phyloP scores from a whole-genome alignment of 2,113 vertebrate genomes.

The Hypocryptadius cinnamomeus region DNA sequence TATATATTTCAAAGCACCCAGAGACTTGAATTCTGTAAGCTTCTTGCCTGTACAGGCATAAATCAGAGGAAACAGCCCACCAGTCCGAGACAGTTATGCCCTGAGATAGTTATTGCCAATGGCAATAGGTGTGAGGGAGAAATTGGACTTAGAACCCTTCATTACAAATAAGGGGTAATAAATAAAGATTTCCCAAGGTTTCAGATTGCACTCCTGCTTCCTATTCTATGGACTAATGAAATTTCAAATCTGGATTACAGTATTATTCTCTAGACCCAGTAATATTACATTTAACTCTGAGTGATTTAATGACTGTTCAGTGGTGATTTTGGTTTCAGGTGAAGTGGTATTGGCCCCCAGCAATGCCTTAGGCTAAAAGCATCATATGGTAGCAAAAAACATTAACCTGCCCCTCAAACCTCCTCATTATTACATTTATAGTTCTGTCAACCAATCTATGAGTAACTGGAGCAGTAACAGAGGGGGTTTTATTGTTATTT shows the following conservation, averaged over 20 bases:
- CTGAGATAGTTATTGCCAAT: too few relatives aligned
- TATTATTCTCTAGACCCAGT: conserved; percentile 26
- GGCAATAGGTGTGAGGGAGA: not conserved
- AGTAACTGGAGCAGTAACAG: conserved; percentile 4
- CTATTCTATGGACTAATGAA: not conserved
- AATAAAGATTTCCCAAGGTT: conserved; percentile 17
- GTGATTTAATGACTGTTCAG: conserved; percentile 59
- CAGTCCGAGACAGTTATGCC: not conserved
- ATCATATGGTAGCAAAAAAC: conserved; percentile 51
- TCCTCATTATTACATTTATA: conserved; percentile 69
- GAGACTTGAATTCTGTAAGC: not conserved
- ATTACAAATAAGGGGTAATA: not conserved
- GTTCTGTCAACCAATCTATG: conserved; percentile 47
- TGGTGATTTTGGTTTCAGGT: conserved; percentile 48
- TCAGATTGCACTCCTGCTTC: not conserved
- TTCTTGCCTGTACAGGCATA: not conserved
- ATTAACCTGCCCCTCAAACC: conserved; percentile 48
- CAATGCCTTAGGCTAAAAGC: conserved; percentile 70
- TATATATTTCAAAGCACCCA: not conserved
- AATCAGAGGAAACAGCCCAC: not conserved
- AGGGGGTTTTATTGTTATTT: conserved; percentile 37
- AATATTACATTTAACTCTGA: conserved; percentile 54
- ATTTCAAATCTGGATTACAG: conserved; percentile 31
- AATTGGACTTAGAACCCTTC: not conserved
- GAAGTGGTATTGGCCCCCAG: conserved; percentile 65